A percentile compares a stretch with the other conserved stretches of the same genome.
These are phyloP conservation scores for Aramus guarauna DNA, from an alignment of 2,113 vertebrate genomes.

Conservation along the genomic window DNA sequence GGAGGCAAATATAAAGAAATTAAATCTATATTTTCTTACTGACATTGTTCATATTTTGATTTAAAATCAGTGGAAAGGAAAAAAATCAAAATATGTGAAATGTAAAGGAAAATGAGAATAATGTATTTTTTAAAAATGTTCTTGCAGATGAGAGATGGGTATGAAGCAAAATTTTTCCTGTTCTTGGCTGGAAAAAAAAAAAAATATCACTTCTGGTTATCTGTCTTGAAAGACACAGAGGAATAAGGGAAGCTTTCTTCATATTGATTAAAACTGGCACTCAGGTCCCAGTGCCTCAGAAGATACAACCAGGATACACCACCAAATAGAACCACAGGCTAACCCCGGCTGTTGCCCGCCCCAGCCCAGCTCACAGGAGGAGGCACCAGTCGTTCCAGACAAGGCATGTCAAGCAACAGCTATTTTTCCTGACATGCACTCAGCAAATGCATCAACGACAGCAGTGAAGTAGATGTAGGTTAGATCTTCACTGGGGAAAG, in stretches of 20 bases:
- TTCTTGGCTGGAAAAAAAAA: neutral
- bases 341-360: rapidly evolving
- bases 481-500: neutral
- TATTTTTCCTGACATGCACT: neutral
- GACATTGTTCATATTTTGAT: neutral
- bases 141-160: neutral
- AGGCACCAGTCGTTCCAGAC: neutral
- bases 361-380: neutral
- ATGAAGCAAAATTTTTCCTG: neutral
- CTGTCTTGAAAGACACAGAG: neutral
- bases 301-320: rapidly evolving
- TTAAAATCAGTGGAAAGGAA: neutral
- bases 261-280: neutral
- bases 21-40: neutral
- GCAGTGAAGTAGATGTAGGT: neutral
- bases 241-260: neutral
- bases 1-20: neutral
- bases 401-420: neutral
- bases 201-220: neutral
- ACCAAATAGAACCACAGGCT: neutral
- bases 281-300: neutral
- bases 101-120: neutral
- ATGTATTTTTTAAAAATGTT: neutral
- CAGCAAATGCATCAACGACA: neutral
- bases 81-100: neutral